phyloP scores from a whole-genome alignment of 2,888 invertebrate genomes.

The Sericinus montela region DNA sequence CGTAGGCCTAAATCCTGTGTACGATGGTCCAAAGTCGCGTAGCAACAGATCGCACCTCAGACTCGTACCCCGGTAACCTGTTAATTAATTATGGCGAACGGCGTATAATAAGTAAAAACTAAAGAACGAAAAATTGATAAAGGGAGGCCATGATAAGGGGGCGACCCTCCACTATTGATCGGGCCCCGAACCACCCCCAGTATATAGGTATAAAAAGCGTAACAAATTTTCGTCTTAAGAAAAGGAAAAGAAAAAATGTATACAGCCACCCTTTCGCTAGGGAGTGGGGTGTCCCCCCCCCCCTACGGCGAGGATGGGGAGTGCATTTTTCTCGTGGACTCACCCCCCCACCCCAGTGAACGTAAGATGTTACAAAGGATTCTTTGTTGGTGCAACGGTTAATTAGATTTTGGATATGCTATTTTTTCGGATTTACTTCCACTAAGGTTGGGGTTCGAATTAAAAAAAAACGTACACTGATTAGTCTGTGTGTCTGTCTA shows the following conservation, averaged over 20 bases:
- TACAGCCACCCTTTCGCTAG: slow-evolving; percentile 61
- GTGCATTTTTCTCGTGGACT: slow-evolving; percentile 68
- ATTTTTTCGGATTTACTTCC: slow-evolving; percentile 25
- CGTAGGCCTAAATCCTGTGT: neutral
- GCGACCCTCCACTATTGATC: slow-evolving; percentile 63
- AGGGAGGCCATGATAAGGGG: slow-evolving; percentile 63
- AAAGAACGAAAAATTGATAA: slow-evolving; percentile 77
- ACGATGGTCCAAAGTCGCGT: neutral
- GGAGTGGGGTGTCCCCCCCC: slow-evolving; percentile 35
- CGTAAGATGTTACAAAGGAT: slow-evolving; percentile 75
- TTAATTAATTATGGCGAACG: slow-evolving; percentile 35
- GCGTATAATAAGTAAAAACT: slow-evolving; percentile 59
- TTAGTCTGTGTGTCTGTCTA: neutral
- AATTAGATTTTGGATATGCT: slow-evolving; percentile 42
- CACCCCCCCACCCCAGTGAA: slow-evolving; percentile 50
- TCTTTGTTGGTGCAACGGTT: slow-evolving; percentile 58
- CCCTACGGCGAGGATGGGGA: slow-evolving; percentile 34
- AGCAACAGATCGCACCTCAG: neutral
- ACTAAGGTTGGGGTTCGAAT: neutral
- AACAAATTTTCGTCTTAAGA: slow-evolving; percentile 80
- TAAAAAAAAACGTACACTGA: neutral
- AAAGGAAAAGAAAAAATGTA: slow-evolving; percentile 79
- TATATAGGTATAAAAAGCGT: slow-evolving; percentile 78
- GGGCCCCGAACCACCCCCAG: slow-evolving; percentile 48
- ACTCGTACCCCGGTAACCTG: slow-evolving; percentile 20